Base-by-base conservation (phyloP, 2,113 vertebrate genomes). In the Spheniscus mendiculus region DNA sequence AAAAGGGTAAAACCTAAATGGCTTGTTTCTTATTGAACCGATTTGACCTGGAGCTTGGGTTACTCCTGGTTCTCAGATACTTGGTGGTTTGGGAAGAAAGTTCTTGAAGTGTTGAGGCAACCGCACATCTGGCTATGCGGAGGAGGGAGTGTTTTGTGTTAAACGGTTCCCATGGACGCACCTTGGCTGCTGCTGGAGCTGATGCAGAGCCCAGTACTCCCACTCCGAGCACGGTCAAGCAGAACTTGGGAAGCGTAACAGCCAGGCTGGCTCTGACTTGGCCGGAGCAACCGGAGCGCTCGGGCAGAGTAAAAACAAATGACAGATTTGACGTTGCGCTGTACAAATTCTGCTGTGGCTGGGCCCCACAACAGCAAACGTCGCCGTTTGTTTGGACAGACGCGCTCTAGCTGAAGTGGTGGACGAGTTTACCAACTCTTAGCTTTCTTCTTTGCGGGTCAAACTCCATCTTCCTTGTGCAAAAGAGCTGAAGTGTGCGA, bases 251-350 rank as follows among this genome's bases (percentile, higher is more conserved):
- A 14, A 44, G 3, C 9, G 17, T 11, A 15, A 6, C 32, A 27
- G 47, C 93, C 27, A 10, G 29, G 47, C 69, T 70, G 80, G 69
- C 62, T 53, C 63, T 17, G 47, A 7, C 52, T 45, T 23, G 70
- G 56, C 80, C 6, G 0, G 29, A 69, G 61, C 72, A 30, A 36
- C 53, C 20, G 34, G 47, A 78, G 42, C 59, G 2, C 71, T 32
- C 17, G 70, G 36, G 23, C 53, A 63, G 72, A 34, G 47, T 11
- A 0, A 32, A 44, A 56, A 40, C 15, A 32, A 17, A 27, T 32
- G 1, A 15, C 21, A 25, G 3, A 5, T 20, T 4, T 65, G 70
- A 32, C 2, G 1, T 30, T 11, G 18, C 47, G 50, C 70, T 29
- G 63, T 14, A 36, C 32, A 19, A 45, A 52, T 47, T 38, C 27